A percentile compares a stretch with the other conserved stretches of the same genome.
Conservation (phyloP, 2,797 vertebrate species). For the Carapus acus region DNA sequence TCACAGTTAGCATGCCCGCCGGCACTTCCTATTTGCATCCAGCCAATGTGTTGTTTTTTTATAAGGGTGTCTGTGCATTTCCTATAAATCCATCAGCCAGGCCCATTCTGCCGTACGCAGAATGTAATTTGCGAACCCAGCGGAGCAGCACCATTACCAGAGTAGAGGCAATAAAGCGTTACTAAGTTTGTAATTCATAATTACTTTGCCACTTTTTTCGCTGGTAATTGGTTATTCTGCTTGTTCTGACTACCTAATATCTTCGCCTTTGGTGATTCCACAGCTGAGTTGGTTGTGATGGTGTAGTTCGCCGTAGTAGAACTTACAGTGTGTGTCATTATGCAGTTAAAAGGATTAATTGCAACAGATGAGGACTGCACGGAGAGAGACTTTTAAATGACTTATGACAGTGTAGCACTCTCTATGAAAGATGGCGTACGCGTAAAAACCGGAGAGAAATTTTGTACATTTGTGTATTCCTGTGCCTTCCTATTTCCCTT, state of each 20-base stretch:
- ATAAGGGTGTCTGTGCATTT: conserved; percentile 34
- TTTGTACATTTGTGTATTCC: no score
- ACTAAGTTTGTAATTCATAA: conserved; percentile 66
- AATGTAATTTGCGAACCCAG: conserved; percentile 65
- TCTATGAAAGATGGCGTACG: no score
- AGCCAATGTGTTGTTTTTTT: conserved; percentile 45
- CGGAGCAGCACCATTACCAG: conserved; percentile 48
- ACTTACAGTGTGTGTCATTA: neutral
- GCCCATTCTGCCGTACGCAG: conserved; percentile 39
- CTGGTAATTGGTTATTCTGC: conserved; percentile 60
- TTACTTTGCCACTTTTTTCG: conserved; percentile 52
- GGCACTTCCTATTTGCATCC: conserved; percentile 57
- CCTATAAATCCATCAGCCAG: conserved; percentile 59
- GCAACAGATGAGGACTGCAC: no score
- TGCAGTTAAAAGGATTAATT: neutral
- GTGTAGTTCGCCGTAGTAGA: conserved; percentile 9
- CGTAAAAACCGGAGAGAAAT: no score
- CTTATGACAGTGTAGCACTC: no score
- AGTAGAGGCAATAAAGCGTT: conserved; percentile 51
- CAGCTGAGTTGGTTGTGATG: conserved; percentile 4
- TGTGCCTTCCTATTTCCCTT: no score
- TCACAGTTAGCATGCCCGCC: conserved; percentile 35
- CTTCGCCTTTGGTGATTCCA: no score
- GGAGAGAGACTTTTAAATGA: no score
- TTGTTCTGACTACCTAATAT: conserved; percentile 50